Percentiles rank a stretch among this genome's conserved stretches.
These are phyloP conservation scores for Trilocha varians DNA, from an alignment of 2,888 invertebrate genomes.

Conservation along the genomic window DNA sequence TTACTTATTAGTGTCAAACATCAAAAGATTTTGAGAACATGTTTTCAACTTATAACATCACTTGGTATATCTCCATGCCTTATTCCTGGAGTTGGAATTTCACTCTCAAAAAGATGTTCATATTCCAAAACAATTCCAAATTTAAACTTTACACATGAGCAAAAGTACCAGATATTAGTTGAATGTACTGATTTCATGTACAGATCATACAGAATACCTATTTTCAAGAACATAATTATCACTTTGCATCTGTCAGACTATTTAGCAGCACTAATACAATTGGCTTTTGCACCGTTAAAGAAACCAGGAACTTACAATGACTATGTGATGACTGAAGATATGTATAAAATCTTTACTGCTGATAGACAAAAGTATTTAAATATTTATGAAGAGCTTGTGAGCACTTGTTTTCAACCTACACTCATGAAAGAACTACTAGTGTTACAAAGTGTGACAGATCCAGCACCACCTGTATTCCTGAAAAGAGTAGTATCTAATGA, in stretches of 20 bases:
- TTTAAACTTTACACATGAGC: constrained; percentile 52
- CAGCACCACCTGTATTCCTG: constrained; percentile 76
- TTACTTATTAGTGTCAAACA: constrained; percentile 77
- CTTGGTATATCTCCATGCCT: constrained; percentile 79
- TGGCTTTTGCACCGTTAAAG: constrained; percentile 77
- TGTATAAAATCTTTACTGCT: constrained; percentile 59
- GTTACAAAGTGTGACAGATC: constrained; percentile 67
- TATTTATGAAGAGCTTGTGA: constrained; percentile 65
- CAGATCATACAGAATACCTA: constrained; percentile 56
- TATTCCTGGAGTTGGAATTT: constrained; percentile 77
- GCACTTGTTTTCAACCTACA: constrained; percentile 72
- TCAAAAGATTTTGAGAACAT: constrained; percentile 74
- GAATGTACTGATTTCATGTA: constrained; percentile 62
- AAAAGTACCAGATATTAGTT: constrained; percentile 65
- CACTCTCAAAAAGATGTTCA: constrained; percentile 52
- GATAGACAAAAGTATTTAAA: constrained; percentile 67
- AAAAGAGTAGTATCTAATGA: constrained; percentile 73
- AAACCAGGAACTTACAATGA: constrained; percentile 63
- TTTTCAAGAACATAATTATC: constrained; percentile 71
- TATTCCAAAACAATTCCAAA: constrained; percentile 35
- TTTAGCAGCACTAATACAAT: constrained; percentile 79
- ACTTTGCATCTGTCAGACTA: constrained; percentile 74
- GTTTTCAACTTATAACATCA: constrained; percentile 75
- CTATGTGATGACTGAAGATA: constrained; percentile 71
- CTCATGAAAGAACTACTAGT: constrained; percentile 81